Conservation (phyloP, 2,888 invertebrate genomes). For the Thysanoteuthis rhombus region DNA sequence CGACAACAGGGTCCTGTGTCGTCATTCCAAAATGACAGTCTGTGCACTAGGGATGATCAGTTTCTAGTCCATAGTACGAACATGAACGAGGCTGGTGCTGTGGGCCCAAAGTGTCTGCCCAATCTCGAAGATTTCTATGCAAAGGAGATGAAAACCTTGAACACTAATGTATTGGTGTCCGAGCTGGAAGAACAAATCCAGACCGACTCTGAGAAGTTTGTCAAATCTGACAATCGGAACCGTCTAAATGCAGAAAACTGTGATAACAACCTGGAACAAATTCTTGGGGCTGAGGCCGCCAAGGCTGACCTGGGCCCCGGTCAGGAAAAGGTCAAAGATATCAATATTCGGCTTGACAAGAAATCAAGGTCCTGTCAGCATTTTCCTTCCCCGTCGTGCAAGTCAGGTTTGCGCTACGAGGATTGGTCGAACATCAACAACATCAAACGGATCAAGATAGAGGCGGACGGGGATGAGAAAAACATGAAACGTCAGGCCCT, state of each 20-base stretch:
- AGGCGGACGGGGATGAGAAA: constrained; percentile 54
- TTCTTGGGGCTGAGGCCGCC: constrained; percentile 34
- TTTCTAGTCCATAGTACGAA: constrained; percentile 37
- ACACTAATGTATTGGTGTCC: constrained; percentile 71
- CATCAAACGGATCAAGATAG: constrained; percentile 61
- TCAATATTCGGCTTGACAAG: constrained; percentile 67
- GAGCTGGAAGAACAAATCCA: constrained; percentile 70
- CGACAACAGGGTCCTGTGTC: neutral
- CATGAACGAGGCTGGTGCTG: constrained; percentile 36
- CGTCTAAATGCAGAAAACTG: constrained; percentile 68
- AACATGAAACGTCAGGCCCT: constrained; percentile 60
- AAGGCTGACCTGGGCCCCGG: constrained; percentile 36
- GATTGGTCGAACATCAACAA: constrained; percentile 44
- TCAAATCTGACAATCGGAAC: constrained; percentile 69
- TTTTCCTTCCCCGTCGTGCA: constrained; percentile 37
- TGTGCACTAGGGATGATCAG: neutral
- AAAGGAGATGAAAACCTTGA: constrained; percentile 74
- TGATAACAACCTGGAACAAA: constrained; percentile 41
- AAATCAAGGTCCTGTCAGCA: constrained; percentile 45
- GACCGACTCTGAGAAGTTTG: constrained; percentile 73
- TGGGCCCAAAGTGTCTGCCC: constrained; percentile 37
- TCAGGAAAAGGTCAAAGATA: constrained; percentile 68
- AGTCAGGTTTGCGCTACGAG: constrained; percentile 34
- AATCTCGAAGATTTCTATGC: constrained; percentile 70
- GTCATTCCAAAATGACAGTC: constrained; percentile 13